Percentiles rank a stretch among this genome's conserved stretches.
Conservation (phyloP, 2,888 invertebrate species). For the Zygothrica quintamaculata region DNA sequence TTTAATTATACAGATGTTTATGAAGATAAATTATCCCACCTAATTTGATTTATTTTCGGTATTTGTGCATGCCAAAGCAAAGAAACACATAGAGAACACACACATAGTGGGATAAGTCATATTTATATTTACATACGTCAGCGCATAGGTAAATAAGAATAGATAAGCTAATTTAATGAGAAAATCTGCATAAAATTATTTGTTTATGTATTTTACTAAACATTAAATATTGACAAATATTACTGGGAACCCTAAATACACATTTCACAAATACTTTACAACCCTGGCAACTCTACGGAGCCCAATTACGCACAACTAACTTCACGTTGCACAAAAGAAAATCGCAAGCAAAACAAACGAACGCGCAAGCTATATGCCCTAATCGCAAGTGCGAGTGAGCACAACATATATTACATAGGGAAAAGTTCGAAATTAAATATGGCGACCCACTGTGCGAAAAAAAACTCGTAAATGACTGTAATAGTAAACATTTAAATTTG, state of each 20-base stretch:
- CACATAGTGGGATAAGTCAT: not conserved
- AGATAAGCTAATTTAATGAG: not conserved
- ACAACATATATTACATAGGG: constrained; percentile 35
- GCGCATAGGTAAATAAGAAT: not conserved
- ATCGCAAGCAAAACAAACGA: constrained; percentile 75
- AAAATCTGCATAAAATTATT: not conserved
- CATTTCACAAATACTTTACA: constrained; percentile 20
- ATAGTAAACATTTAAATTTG: constrained; percentile 40
- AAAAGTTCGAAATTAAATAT: constrained; percentile 73
- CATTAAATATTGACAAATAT: not conserved
- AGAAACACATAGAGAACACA: constrained; percentile 7
- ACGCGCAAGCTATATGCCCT: constrained; percentile 51
- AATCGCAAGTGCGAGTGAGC: constrained; percentile 47
- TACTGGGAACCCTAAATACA: constrained; percentile 4
- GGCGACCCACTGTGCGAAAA: constrained; percentile 67
- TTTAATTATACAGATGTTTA: not conserved
- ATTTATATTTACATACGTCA: not conserved
- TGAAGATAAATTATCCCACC: constrained; percentile 4
- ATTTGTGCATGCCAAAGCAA: constrained; percentile 71
- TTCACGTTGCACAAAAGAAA: constrained; percentile 76
- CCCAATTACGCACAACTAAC: constrained; percentile 64
- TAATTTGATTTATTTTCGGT: constrained; percentile 9
- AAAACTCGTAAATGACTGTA: constrained; percentile 22
- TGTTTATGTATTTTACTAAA: not conserved
- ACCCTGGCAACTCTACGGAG: constrained; percentile 57